phyloP scores from a whole-genome alignment of 2,888 invertebrate genomes.

The Ypsolopha sequella region DNA sequence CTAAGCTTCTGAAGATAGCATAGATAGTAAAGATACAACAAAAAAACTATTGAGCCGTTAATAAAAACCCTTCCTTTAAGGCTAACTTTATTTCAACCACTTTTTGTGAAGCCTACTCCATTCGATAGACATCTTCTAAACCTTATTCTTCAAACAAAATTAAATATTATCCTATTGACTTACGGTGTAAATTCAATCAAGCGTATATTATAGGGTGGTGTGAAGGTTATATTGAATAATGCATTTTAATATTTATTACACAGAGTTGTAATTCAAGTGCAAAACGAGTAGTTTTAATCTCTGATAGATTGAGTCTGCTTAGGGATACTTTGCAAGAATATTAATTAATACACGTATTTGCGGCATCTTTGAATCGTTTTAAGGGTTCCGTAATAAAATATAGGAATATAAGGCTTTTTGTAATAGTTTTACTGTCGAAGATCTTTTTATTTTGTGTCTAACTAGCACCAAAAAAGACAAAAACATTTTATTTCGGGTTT shows the following conservation, averaged over 20 bases:
- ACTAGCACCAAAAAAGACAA: too few species aligned
- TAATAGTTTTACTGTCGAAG: conserved; percentile 15
- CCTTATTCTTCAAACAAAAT: neutral
- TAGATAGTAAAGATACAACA: neutral
- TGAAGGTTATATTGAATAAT: conserved; percentile 4
- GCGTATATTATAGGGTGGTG: neutral
- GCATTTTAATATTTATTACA: neutral
- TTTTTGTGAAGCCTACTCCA: conserved; percentile 20
- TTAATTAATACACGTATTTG: too few species aligned
- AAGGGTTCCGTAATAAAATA: conserved; percentile 13
- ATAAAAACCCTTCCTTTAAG: conserved; percentile 12
- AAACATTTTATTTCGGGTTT: too few species aligned
- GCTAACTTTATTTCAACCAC: conserved; percentile 36
- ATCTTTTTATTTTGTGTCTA: too few species aligned
- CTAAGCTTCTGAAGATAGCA: neutral
- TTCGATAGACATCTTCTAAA: conserved; percentile 6
- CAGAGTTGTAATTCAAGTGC: neutral
- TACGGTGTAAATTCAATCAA: neutral
- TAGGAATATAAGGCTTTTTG: conserved; percentile 16
- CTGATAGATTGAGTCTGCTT: conserved; percentile 3
- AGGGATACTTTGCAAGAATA: conserved; percentile 8
- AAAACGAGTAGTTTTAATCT: neutral
- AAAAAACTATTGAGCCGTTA: neutral
- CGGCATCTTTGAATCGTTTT: too few species aligned
- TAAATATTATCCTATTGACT: neutral